Percentiles rank a stretch among this genome's conserved stretches.
phyloP scores from a whole-genome alignment of 2,888 invertebrate species.

The Phalera bucephala region DNA sequence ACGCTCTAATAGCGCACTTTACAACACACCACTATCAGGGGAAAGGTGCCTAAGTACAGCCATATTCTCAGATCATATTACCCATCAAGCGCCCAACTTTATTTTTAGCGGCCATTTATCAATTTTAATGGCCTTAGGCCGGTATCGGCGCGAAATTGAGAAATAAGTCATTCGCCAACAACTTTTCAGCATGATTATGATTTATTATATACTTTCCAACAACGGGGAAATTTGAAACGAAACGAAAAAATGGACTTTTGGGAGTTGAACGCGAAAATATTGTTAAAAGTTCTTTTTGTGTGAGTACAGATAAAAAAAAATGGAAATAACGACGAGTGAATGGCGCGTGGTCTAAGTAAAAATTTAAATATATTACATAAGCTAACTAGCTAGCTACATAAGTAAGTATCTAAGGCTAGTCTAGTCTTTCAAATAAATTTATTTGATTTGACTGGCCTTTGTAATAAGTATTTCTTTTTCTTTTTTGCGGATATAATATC shows the following conservation, averaged over 20 bases:
- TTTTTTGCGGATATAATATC: too few species aligned
- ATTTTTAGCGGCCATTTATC: slow-evolving; percentile 46
- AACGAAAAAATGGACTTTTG: slow-evolving; percentile 19
- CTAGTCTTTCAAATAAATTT: too few species aligned
- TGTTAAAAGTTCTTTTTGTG: slow-evolving; percentile 26
- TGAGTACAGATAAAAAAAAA: not conserved
- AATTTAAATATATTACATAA: too few species aligned
- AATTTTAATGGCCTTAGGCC: slow-evolving; percentile 41
- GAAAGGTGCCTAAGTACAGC: not conserved
- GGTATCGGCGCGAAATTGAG: slow-evolving; percentile 49
- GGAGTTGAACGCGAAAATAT: slow-evolving; percentile 12
- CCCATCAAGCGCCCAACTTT: not conserved
- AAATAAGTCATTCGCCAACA: slow-evolving; percentile 51
- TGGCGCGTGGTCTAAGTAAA: too few species aligned
- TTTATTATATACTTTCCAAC: slow-evolving; percentile 41
- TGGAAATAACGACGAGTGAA: too few species aligned
- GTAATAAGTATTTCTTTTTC: too few species aligned
- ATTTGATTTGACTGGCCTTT: too few species aligned
- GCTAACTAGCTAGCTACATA: too few species aligned
- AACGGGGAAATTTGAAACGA: slow-evolving; percentile 31
- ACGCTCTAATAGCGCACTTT: not conserved
- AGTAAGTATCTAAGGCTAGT: too few species aligned
- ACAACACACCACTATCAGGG: not conserved
- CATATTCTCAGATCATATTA: not conserved
- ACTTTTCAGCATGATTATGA: slow-evolving; percentile 51